Evolutionary conservation across 2,888 invertebrate species (phyloP), one percentile per base, ranked within the genome.

Genomic region (Ypsolopha scabrella): DNA sequence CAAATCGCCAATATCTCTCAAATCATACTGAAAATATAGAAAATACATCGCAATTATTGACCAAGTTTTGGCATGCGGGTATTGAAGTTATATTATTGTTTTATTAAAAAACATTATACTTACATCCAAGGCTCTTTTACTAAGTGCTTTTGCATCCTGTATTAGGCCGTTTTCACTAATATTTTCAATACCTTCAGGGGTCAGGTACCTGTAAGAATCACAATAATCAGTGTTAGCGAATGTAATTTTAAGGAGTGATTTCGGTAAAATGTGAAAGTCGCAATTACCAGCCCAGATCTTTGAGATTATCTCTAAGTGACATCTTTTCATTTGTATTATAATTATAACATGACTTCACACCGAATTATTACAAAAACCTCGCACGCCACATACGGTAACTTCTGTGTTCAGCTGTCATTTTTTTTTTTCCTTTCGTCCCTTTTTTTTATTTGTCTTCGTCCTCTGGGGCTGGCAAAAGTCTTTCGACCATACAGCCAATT

Each of bases 1-100:
- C 51, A 90, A 90, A 51, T 90, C 91, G n/a, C 94, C 94, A 58
- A 95, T 91, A 67, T 95, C 94, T 67, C 92, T 90, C 56, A 96
- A 87, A 80, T 96, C 96, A 64, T 87, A 81, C 92, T 93, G 72
- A 57, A 88, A 87, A 62, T 60, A 54, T 58, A 63, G 53, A 34
- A 8, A 14, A 45, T 48, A 41, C 11, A 41, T 41, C 13, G n/a
- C 6, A 11, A 1, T 43, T 43, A 43, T 14, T 3, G n/a, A 24
- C 7, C 39, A 50, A 35, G 41, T 7, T 49, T 36, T 24, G 24
- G 24, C 24, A 24, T 24, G 24, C 24, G 2, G 4, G 24, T 24
- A 24, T 24, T 24, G 24, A 2, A 24, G 24, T 24, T 24, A 24
- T 3, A 24, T 3, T 2, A 24, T 24, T 24, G 24, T 24, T 24